phyloP scores from a whole-genome alignment of 2,113 vertebrate genomes.

The Epinephelus cyanopodus region DNA sequence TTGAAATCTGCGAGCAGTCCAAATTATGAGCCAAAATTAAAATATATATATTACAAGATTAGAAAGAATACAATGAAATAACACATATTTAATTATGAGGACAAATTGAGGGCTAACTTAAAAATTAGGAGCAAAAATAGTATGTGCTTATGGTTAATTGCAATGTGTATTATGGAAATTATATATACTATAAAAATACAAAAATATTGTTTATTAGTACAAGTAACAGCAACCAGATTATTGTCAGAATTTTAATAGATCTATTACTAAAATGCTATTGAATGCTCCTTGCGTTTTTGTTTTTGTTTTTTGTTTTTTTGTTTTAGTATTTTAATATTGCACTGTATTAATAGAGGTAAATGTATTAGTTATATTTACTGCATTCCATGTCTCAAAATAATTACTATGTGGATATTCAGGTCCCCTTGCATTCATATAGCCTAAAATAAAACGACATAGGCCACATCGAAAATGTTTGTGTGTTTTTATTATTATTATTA shows the following conservation, averaged over 20 bases:
- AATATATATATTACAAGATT: background rate
- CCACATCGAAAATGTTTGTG: slow-evolving; percentile 77
- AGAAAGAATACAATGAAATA: background rate
- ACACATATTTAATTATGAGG: background rate
- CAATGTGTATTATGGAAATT: background rate
- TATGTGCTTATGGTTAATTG: background rate
- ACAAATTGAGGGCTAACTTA: background rate
- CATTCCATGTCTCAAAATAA: background rate
- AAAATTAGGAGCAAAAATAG: background rate
- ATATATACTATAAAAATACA: background rate
- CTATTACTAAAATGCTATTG: background rate
- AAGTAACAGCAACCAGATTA: background rate
- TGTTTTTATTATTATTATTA: slow-evolving; percentile 85
- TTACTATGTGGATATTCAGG: background rate
- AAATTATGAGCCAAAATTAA: background rate
- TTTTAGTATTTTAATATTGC: background rate
- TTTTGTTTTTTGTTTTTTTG: background rate
- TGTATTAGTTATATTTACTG: background rate
- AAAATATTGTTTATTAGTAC: background rate
- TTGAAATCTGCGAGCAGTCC: background rate
- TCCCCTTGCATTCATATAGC: slow-evolving; percentile 7
- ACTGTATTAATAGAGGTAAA: background rate
- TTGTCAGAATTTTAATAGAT: background rate
- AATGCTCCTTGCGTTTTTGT: background rate
- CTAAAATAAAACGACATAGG: slow-evolving; percentile 69